Percentiles rank a stretch among this genome's conserved stretches.
phyloP scores from a whole-genome alignment of 2,113 vertebrate genomes.

The Petaurus breviceps region DNA sequence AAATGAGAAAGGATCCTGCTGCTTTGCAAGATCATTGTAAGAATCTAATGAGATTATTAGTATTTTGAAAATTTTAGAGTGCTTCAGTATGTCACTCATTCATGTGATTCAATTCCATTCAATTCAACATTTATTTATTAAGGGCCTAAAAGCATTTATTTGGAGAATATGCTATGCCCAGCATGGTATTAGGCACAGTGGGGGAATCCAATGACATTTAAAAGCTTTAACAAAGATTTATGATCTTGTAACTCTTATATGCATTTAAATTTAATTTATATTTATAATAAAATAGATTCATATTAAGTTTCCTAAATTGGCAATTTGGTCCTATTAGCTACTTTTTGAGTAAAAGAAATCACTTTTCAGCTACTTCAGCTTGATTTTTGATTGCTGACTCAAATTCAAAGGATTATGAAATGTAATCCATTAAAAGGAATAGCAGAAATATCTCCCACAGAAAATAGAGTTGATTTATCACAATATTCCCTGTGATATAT shows the following conservation, averaged over 20 bases:
- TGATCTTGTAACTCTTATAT: not conserved
- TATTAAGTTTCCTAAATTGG: not conserved
- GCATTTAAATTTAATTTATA: not conserved
- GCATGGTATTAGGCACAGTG: not conserved
- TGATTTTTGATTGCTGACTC: conserved; percentile 53
- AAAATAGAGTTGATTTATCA: conserved; percentile 68
- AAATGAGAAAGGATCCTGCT: not conserved
- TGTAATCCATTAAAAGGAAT: conserved; percentile 73
- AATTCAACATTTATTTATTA: not conserved
- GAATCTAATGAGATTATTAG: not conserved
- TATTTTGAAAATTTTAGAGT: not conserved
- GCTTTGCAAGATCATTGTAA: not conserved
- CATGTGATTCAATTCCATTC: not conserved
- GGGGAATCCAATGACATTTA: not conserved
- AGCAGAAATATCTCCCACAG: conserved; percentile 69
- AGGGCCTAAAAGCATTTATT: not conserved
- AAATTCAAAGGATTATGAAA: conserved; percentile 62
- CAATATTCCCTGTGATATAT: conserved; percentile 61
- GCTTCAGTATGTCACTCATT: not conserved
- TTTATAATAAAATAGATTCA: not conserved
- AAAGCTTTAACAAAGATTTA: not conserved
- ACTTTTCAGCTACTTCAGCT: conserved; percentile 65
- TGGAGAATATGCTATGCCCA: not conserved
- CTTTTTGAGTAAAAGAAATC: conserved; percentile 47
- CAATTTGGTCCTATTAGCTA: not conserved